A percentile compares a stretch with the other conserved stretches of the same genome.
These are phyloP conservation scores for Mystacornis crossleyi DNA, from an alignment of 2,113 vertebrate genomes.

Conservation along the genomic window DNA sequence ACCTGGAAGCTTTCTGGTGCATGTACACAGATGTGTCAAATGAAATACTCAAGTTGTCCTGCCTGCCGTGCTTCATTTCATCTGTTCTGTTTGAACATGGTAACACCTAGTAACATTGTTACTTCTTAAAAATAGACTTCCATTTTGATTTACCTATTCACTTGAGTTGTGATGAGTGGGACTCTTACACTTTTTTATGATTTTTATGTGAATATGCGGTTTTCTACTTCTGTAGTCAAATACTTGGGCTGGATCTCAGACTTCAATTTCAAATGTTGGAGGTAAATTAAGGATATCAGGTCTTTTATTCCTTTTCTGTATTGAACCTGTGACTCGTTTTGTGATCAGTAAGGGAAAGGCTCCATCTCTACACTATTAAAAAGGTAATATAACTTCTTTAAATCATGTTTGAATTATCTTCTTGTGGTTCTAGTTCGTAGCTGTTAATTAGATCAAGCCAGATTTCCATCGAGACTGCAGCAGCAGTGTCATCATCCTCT, in stretches of 20 bases:
- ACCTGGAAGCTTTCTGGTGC: neutral
- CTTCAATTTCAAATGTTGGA: neutral
- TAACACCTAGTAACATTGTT: neutral
- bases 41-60: neutral
- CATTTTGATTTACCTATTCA: neutral
- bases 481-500: slow-evolving; percentile 62
- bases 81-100: neutral
- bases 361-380: neutral
- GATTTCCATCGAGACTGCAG: slow-evolving; percentile 56
- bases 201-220: neutral
- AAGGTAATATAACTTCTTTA: slow-evolving; percentile 32
- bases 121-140: neutral
- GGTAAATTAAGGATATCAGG: neutral
- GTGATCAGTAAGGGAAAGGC: slow-evolving; percentile 7
- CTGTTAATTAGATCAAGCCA: slow-evolving; percentile 67
- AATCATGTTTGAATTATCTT: slow-evolving; percentile 54
- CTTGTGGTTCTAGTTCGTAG: slow-evolving; percentile 23
- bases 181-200: neutral
- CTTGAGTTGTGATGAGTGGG: neutral
- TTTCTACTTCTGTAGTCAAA: neutral
- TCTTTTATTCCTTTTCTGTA: neutral
- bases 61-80: neutral
- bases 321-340: slow-evolving; percentile 3
- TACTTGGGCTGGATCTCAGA: neutral
- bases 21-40: neutral